Base-by-base conservation (phyloP, 2,113 vertebrate genomes). In the Xiphias gladius region DNA sequence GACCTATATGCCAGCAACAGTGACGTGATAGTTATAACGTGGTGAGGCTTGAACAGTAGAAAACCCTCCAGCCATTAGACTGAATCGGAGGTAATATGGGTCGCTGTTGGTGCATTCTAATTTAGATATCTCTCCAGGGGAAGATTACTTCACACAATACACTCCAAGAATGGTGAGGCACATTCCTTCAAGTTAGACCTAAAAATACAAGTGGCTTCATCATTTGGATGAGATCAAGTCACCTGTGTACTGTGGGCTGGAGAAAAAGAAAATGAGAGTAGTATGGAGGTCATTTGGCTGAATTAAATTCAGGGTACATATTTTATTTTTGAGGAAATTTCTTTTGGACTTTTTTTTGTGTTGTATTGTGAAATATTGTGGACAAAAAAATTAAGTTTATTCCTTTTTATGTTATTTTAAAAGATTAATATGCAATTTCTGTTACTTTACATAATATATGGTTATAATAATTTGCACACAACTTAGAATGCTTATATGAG, bases 51-150 rank as follows among this genome's bases (percentile, higher is more conserved):
- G 59, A 87, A 82, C 48, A 80, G 84, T 28, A 61, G 13, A 78
- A 84, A 75, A 43, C 80, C 90, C 80, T 66, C 61, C 81, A 75
- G 90, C 77, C 77, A 64, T 83, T 55, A 63, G 81, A 83, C 82
- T 83, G 81, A 90, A 88, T 91, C 90, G 82, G 88, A 92, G 89
- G 74, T 92, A 89, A 93, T 90, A 67, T 91, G 84, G 92, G 88
- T 94, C 92, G 71, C 86, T 85, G 88, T 89, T 83, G 84, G 76
- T 76, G 84, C 68, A 70, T 93, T 89, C 89, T 93, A 92, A 92
- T 93, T 94, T 86, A 82, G 86, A 89, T 67, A 50, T 88, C 65
- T 92, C 93, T 90, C 73, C 86, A 37, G 91, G 91, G 81, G 66
- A 24, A 85, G 86, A 93, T 92, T 92, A 92, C 79, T 77, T 50